Percentiles rank a stretch among this genome's conserved stretches.
These are phyloP conservation scores for Euphydryas editha DNA, from an alignment of 2,888 invertebrate species.

Conservation along the genomic window DNA sequence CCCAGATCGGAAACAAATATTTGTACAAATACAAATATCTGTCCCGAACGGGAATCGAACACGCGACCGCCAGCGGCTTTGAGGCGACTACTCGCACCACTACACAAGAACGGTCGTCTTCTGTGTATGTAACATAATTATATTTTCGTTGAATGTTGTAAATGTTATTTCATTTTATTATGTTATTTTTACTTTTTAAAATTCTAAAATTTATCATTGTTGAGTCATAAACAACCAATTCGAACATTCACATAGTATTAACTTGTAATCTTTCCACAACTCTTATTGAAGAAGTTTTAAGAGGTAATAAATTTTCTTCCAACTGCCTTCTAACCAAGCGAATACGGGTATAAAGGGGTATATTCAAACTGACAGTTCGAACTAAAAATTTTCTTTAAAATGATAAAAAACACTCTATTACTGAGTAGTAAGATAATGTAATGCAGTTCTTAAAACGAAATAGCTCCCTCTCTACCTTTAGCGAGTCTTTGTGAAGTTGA, in stretches of 20 bases:
- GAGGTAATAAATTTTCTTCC: conserved; percentile 25
- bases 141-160: not conserved
- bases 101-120: too few species aligned
- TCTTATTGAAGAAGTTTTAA: conserved; percentile 31
- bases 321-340: conserved; percentile 20
- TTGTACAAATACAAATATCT: too few species aligned
- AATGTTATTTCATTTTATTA: too few species aligned
- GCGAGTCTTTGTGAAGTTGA: conserved; percentile 9
- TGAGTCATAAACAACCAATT: not conserved
- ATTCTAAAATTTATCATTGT: not conserved
- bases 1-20: too few species aligned
- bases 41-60: too few species aligned
- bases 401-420: conserved; percentile 7
- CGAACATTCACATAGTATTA: conserved; percentile 9
- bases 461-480: conserved; percentile 10
- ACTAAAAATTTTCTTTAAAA: conserved; percentile 5
- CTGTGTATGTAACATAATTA: too few species aligned
- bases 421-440: conserved; percentile 1
- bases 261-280: conserved; percentile 19
- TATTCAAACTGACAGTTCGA: not conserved
- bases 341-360: conserved; percentile 17
- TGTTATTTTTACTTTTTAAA: too few species aligned
- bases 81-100: too few species aligned
- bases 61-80: too few species aligned
- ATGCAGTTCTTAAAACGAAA: conserved; percentile 10